Evolutionary conservation across 2,113 vertebrate genomes (phyloP), one percentile per base, ranked within the genome.

Genomic region (Gallinago undulata): DNA sequence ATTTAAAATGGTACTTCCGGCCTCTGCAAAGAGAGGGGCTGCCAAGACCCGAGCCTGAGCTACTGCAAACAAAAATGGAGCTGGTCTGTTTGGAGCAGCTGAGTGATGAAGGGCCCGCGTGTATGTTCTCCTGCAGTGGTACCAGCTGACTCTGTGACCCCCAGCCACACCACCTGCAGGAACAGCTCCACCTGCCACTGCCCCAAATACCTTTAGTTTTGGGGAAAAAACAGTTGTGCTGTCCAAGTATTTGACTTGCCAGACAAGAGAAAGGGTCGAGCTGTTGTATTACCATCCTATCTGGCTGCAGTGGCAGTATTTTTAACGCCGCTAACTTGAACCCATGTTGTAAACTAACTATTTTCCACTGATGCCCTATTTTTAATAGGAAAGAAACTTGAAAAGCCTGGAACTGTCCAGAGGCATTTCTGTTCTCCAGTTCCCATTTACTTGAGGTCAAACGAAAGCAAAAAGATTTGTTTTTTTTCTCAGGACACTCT

Each of bases 31-130:
- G 30, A 21, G 35, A 8, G 1, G 3, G 15, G 7, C 15, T 18
- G 19, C 1, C 1, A 37, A 30, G 31, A n/a, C 31, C 45, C 0
- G 1, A 1, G 41, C 69, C 28, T 4, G n/a, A 64, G 11, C n/a
- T 19, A 7, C 16, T 33, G 23, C 22, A 25, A 41, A 25, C 13
- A 8, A 33, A 28, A 7, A 4, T 0, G 3, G 66, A 60, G 47
- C 87, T 22, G 41, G 6, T 39, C 41, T 59, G 31, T 7, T 2
- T 5, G 51, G 35, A 18, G 14, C 41, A 39, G 19, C 11, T 6
- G 4, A 4, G 17, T 8, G 37, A 33, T 47, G 23, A 3, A 3
- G 3, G 43, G 19, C 48, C 51, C 19, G 10, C 0, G 0, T 2
- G 5, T 48, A 11, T 25, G 48, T 81, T 28, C 10, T 9, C 39